These are phyloP conservation scores for Grapholita molesta DNA, from an alignment of 1,140 invertebrate species.

Conservation along the genomic window DNA sequence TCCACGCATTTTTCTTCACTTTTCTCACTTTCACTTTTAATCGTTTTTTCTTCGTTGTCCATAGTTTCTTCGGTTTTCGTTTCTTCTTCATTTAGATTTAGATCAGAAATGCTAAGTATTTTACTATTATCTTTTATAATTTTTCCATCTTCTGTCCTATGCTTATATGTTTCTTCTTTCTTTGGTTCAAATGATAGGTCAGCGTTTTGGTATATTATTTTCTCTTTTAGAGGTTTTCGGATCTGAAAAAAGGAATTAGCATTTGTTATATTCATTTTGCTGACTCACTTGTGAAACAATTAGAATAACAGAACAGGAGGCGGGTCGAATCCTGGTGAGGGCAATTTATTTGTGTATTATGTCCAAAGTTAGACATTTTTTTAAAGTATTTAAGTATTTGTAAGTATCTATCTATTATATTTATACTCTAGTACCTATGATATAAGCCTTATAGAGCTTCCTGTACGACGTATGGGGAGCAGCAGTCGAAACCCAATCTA, in stretches of 20 bases:
- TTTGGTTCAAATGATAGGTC: slow-evolving; percentile 2
- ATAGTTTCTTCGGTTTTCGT: slow-evolving; percentile 19
- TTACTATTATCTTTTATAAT: slow-evolving; percentile 11
- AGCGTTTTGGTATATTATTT: slow-evolving; percentile 36
- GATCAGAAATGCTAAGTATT: slow-evolving; percentile 12
- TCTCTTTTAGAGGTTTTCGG: slow-evolving; percentile 53
- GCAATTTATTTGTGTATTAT: too few species aligned
- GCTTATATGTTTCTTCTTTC: slow-evolving; percentile 18
- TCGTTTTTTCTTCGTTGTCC: slow-evolving; percentile 27
- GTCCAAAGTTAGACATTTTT: too few species aligned
- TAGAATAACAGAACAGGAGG: too few species aligned
- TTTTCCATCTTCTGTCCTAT: slow-evolving; percentile 14
- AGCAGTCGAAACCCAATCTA: too few species aligned
- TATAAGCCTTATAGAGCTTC: too few species aligned
- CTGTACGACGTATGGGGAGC: too few species aligned
- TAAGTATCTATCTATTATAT: too few species aligned
- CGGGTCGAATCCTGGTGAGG: too few species aligned
- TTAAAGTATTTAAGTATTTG: too few species aligned
- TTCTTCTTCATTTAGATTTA: slow-evolving; percentile 9
- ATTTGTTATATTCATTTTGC: too few species aligned
- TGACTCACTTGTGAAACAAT: too few species aligned
- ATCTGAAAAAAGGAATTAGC: slow-evolving; percentile 43
- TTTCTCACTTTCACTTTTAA: slow-evolving; percentile 25
- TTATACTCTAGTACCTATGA: too few species aligned
- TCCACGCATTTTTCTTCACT: slow-evolving; percentile 26